phyloP scores from a whole-genome alignment of 2,797 vertebrate species.

The Taenioides sp. region DNA sequence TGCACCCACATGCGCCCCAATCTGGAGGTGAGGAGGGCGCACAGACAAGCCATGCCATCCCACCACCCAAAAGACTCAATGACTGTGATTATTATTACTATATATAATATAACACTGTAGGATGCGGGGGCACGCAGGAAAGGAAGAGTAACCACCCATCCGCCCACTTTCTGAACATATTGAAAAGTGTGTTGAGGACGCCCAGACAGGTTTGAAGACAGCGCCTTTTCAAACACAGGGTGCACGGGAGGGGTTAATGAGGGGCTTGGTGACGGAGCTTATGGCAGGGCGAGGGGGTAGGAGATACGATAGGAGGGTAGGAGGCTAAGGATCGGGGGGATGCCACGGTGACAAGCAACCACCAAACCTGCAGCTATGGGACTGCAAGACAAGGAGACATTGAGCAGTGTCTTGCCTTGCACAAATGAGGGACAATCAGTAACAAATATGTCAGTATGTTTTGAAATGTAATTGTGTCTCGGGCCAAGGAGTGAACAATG shows the following conservation, averaged over 20 bases:
- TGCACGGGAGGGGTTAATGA: constrained; percentile 71
- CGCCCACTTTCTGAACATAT: constrained; percentile 64
- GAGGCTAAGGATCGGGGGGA: constrained; percentile 30
- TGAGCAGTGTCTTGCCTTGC: constrained; percentile 38
- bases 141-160: constrained; percentile 67
- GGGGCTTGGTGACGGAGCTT: constrained; percentile 73
- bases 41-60: constrained; percentile 69
- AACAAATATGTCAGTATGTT: constrained; percentile 64
- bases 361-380: constrained; percentile 46
- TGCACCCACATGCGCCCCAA: constrained; percentile 57
- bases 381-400: constrained; percentile 54
- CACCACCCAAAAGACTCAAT: constrained; percentile 65
- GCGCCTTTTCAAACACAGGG: constrained; percentile 75
- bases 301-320: constrained; percentile 40
- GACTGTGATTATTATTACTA: constrained; percentile 83
- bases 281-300: constrained; percentile 59
- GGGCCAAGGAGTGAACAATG: constrained; percentile 45
- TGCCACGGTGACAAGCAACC: constrained; percentile 57
- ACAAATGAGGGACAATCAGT: constrained; percentile 68
- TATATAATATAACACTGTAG: constrained; percentile 79
- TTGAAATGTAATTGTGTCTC: constrained; percentile 60
- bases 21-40: constrained; percentile 67
- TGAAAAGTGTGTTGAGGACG: constrained; percentile 67
- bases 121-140: constrained; percentile 49
- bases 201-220: constrained; percentile 74